Evolutionary conservation across 2,888 invertebrate genomes (phyloP).

Genomic region (Parnassius glacialis): DNA sequence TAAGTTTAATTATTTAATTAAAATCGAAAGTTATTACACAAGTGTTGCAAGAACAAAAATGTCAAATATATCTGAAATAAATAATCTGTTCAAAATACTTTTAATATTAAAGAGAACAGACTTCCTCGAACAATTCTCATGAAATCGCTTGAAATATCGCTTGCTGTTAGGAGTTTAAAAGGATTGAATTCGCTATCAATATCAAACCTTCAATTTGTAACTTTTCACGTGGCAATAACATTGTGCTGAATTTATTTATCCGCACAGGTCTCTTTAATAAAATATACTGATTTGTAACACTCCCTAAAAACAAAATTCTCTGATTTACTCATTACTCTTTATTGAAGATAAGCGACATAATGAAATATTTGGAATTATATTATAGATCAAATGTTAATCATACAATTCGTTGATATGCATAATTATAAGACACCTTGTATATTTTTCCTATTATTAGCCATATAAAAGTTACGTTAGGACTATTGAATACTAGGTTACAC

Average conservation of each 20-base stretch:
- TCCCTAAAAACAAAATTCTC: too few relatives aligned
- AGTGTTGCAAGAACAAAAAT: not conserved
- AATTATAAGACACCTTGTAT: slow-evolving; percentile 79
- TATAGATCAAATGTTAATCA: slow-evolving; percentile 44
- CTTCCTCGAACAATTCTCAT: slow-evolving; percentile 9
- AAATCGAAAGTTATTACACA: not conserved
- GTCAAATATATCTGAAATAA: slow-evolving; percentile 6
- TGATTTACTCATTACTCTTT: not conserved
- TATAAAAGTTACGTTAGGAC: slow-evolving; percentile 60
- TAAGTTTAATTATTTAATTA: not conserved
- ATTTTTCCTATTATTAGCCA: slow-evolving; percentile 64
- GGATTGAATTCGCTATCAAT: slow-evolving; percentile 7
- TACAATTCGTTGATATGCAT: slow-evolving; percentile 80
- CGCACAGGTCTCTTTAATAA: not conserved
- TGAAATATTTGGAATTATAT: slow-evolving; percentile 19
- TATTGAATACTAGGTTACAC: slow-evolving; percentile 40
- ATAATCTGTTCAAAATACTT: not conserved
- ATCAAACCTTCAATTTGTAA: not conserved
- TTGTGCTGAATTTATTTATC: not conserved
- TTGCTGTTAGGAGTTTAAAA: slow-evolving; percentile 6
- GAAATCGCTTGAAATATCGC: slow-evolving; percentile 13
- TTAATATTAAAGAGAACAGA: slow-evolving; percentile 11
- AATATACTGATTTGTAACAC: not conserved
- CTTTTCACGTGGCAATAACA: not conserved
- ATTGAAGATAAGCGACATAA: not conserved